Evolutionary conservation across 2,797 vertebrate genomes (phyloP).

Genomic region (Muraenolepis orangiensis): DNA sequence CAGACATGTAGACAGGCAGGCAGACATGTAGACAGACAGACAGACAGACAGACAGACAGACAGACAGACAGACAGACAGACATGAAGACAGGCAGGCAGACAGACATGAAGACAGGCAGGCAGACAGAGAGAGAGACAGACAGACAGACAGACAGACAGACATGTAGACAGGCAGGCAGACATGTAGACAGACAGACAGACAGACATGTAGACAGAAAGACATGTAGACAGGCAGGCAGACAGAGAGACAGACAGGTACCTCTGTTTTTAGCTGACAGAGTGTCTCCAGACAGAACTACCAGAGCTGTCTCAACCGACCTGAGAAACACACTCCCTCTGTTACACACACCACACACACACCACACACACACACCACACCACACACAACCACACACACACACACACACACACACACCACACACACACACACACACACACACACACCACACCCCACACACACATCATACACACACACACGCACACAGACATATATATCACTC

Average conservation of each 20-base stretch:
- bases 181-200: neutral
- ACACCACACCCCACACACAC: neutral
- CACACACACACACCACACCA: neutral
- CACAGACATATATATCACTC: neutral
- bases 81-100: neutral
- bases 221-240: neutral
- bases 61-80: neutral
- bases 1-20: neutral
- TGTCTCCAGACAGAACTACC: slow-evolving; percentile 77
- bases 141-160: neutral
- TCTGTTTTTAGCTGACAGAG: slow-evolving; percentile 74
- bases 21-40: neutral
- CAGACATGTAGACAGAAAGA: neutral
- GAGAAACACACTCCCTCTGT: slow-evolving; percentile 57
- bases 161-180: neutral
- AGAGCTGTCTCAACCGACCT: slow-evolving; percentile 69
- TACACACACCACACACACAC: slow-evolving; percentile 44
- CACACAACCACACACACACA: neutral
- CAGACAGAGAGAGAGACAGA: neutral
- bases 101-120: no score
- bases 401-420: slow-evolving; percentile 12
- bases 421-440: neutral
- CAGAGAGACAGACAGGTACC: slow-evolving; percentile 52
- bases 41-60: neutral
- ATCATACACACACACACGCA: neutral